Percentiles rank a stretch among this genome's conserved stretches.
Conservation (phyloP, 2,797 vertebrate species). For the Brachyrhaphis roseni region DNA sequence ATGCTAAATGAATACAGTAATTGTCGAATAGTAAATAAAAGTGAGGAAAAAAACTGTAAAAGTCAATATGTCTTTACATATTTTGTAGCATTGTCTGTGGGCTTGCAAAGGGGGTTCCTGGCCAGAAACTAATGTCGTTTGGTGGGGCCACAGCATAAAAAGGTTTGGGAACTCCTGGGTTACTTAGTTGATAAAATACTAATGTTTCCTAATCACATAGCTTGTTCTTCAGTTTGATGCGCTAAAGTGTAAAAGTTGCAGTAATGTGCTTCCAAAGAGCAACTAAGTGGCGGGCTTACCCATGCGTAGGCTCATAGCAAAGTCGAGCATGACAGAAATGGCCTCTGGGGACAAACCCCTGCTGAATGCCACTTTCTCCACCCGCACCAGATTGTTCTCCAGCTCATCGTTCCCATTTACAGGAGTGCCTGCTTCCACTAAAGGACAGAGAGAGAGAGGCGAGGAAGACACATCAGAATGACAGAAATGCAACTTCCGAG, state of each 20-base stretch:
- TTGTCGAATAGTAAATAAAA: too few relatives aligned
- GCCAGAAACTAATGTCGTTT: too few relatives aligned
- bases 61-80: too few relatives aligned
- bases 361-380: constrained; percentile 85
- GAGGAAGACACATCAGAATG: neutral
- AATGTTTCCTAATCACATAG: neutral
- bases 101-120: too few relatives aligned
- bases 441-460: constrained; percentile 16
- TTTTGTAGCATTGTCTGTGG: too few relatives aligned
- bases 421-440: constrained; percentile 79
- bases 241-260: neutral
- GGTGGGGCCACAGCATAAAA: too few relatives aligned
- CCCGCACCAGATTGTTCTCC: constrained; percentile 80
- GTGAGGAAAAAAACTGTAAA: too few relatives aligned
- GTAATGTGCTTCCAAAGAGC: neutral
- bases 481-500: neutral
- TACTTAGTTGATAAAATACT: neutral
- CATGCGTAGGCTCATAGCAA: constrained; percentile 87
- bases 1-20: too few relatives aligned
- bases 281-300: constrained; percentile 77
- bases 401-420: constrained; percentile 71
- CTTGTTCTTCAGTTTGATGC: neutral
- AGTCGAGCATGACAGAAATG: constrained; percentile 85
- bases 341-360: constrained; percentile 86
- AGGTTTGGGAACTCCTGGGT: too few relatives aligned